Evolutionary conservation across 1,140 invertebrate genomes (phyloP), one percentile per base, ranked within the genome.

Genomic region (Orchestia grillus): DNA sequence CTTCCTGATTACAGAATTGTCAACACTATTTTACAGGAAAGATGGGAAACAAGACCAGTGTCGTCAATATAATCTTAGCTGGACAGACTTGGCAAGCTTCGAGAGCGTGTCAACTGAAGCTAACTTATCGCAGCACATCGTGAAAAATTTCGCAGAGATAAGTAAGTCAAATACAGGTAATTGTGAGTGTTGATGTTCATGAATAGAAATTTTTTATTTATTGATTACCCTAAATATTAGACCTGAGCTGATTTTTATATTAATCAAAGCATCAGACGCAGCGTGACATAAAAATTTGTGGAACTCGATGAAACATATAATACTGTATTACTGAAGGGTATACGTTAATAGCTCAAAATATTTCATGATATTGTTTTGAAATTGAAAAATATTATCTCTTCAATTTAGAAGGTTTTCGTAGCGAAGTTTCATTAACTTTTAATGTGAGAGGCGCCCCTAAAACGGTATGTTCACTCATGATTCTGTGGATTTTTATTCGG

Each of bases 41-140:
- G 88, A 90, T 90, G 88, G 88, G 88, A 90, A 90, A 40, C 36
- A 6, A 0, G 92, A 94, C 4, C 92, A 94, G 44, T 94, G 92
- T 44, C 41, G 92, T 45, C 92, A 94, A 44, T 94, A 47, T 44
- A 94, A 94, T 44, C 4, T 94, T 11, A 94, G 11, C 44, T 94
- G 92, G 92, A 44, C 44, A 40, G 44, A 94, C 92, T 45, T 94
- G 11, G 92, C 44, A 8, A 44, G 44, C 0, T n/a, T 94, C 3
- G 92, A 44, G 4, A 94, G 44, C 43, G 19, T 47, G 44, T 19
- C 92, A 1, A n/a, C 43, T 47, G 44, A 94, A 42, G 40, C 8
- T 40, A 94, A 94, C 36, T 47, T 94, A n/a, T 45, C 92, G 8
- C 92, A 45, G 44, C 92, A 47, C 11, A 94, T 94, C 43, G 0